Conservation (phyloP, 2,797 vertebrate genomes). For the Lepidocolaptes lacrymiger region DNA sequence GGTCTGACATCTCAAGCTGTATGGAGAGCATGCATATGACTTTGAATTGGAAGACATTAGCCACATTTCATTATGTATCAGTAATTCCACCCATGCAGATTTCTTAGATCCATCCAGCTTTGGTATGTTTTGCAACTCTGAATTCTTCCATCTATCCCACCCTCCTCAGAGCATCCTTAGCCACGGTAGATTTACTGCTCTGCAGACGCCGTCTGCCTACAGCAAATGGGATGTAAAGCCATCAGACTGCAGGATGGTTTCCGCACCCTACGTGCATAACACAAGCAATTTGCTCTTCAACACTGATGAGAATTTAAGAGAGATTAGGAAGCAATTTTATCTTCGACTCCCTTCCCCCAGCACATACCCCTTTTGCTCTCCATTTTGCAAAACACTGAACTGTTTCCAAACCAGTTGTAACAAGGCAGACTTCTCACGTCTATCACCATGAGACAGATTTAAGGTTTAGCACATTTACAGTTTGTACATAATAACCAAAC, state of each 20-base stretch:
- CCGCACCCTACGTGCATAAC: rapidly evolving
- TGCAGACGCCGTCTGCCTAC: background rate
- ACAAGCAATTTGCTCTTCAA: background rate
- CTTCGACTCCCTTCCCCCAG: background rate
- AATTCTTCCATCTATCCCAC: background rate
- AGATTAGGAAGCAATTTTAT: background rate
- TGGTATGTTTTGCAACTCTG: background rate
- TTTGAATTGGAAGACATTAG: background rate
- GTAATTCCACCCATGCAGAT: background rate
- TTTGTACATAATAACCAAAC: background rate
- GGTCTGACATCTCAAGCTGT: background rate
- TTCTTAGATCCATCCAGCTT: background rate
- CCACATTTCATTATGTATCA: background rate
- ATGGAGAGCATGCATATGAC: rapidly evolving
- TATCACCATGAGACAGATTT: background rate
- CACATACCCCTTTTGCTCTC: background rate
- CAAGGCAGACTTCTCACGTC: background rate
- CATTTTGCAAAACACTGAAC: background rate
- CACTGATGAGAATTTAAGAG: background rate
- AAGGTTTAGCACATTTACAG: background rate
- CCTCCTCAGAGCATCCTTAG: background rate
- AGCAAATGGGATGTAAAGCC: background rate
- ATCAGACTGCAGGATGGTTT: background rate
- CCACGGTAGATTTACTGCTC: background rate
- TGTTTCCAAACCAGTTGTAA: background rate